Evolutionary conservation across 2,797 vertebrate species (phyloP), one percentile per base, ranked within the genome.

Genomic region (Pyrrhura leucotis): DNA sequence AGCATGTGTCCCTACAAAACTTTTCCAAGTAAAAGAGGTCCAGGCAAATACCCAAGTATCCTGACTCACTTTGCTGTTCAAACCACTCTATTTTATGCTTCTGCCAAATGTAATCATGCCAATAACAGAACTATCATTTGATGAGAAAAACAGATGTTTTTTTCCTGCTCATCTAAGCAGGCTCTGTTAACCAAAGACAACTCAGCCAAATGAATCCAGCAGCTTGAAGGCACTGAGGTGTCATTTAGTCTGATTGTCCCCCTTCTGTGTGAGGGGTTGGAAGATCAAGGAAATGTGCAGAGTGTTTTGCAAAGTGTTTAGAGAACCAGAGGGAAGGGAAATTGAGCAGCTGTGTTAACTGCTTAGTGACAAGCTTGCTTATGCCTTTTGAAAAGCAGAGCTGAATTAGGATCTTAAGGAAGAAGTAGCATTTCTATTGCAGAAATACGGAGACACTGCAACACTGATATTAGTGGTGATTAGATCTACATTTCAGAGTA

Each of bases 1-100:
- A 53, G 42, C 44, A 22, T 7, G 1, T 19, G 45, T 80, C 66
- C 69, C 25, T 31, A 10, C 6, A 28, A 81, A 59, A 54, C 14
- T 67, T 76, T 29, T 39, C 58, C 83, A 87, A 76, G 66, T 16
- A 54, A 59, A 91, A 81, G 71, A 91, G 50, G 12, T 37, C 80
- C 85, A 94, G 94, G 85, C 59, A 95, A 37, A 47, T 35, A 26
- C 77, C 50, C 93, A 95, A 29, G 47, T 33, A 54, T 67, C 85
- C 77, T 35, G 63, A 81, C 73, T 62, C 73, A 10, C 31, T 90
- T 20, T 29, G 29, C 77, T 86, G 58, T 50, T 80, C 80, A 75
- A 90, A 85, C 26, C 61, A 23, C 45, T 62, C 65, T 31, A 53
- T 51, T 78, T 23, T 2, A 31, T 37, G 35, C 19, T 78, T 35